Base-by-base conservation (phyloP, 2,888 invertebrate species). In the Plebejus melissa region DNA sequence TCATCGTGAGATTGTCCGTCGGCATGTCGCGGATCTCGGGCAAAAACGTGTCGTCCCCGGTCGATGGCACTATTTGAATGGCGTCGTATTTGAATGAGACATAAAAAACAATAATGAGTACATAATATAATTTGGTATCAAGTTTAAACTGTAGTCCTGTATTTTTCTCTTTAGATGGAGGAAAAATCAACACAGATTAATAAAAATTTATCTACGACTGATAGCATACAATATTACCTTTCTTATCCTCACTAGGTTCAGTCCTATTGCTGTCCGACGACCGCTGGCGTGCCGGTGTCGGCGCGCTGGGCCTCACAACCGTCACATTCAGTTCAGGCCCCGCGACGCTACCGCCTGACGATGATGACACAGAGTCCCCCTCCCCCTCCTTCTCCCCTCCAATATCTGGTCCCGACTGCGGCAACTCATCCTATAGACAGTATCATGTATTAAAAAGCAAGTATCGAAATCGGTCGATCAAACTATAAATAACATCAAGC, bases 261-360 rank as follows among this genome's bases (percentile, higher is more conserved):
- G 93, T 93, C 74, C 88, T 85, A 74, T 94, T 94, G 78, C 95
- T 95, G 77, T 95, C 95, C 0, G 94, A 93, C 22, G 94, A 95
- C 69, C 90, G 88, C 75, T 95, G 95, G 58, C 94, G 83, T 0
- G 88, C 89, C 4, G 93, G 91, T 0, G 88, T 80, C 0, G 88
- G 85, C 0, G 89, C 87, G 28, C 89, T 88, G 0, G 88, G 81
- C 76, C 87, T 88, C 74, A 93, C 82, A 4, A 93, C 88, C 0
- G 93, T 93, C 1, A 91, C 84, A 57, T 93, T 70, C 58, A 75
- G 41, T 41, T 75, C 89, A n/a, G 90, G 92, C 0, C 86, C 91
- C 0, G 86, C 90, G 1, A 84, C 90, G 65, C 90, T 90, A 28
- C 86, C 91, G 0, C 81, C 88, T 16, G 93, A 92, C 4, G 93